A percentile compares a stretch with the other conserved stretches of the same genome.
phyloP scores from a whole-genome alignment of 1,140 invertebrate species.

The Brachionus plicatilis region DNA sequence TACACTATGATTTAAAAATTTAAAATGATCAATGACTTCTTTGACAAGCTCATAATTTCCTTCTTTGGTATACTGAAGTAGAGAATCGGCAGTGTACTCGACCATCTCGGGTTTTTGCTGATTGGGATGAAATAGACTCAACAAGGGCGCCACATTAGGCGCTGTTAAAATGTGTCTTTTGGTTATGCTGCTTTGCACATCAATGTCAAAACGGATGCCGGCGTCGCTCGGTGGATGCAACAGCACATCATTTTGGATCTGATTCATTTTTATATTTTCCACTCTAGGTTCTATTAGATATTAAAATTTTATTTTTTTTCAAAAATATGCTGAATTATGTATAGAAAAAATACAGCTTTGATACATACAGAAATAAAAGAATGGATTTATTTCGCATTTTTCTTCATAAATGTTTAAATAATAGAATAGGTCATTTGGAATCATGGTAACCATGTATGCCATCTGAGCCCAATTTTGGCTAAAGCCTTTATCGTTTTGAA shows the following conservation, averaged over 20 bases:
- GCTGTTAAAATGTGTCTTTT: neutral
- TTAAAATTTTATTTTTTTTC: neutral
- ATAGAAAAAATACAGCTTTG: neutral
- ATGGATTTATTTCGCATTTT: neutral
- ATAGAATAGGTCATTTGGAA: neutral
- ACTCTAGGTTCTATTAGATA: neutral
- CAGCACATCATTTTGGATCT: neutral
- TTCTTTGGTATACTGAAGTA: constrained; percentile 7
- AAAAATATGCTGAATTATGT: neutral
- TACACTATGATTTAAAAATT: constrained; percentile 2
- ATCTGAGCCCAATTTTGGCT: neutral
- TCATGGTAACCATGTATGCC: neutral
- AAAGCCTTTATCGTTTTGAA: neutral
- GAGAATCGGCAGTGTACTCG: neutral
- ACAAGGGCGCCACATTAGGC: neutral
- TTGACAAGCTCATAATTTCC: constrained; percentile 12
- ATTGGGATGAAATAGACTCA: neutral
- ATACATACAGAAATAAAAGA: neutral
- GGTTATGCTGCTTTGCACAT: neutral
- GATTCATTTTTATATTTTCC: neutral
- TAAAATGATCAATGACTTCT: constrained; percentile 6
- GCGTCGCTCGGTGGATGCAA: neutral
- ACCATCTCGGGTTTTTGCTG: neutral
- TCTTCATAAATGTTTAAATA: neutral
- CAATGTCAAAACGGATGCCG: neutral